Percentiles rank a stretch among this genome's conserved stretches.
phyloP scores from a whole-genome alignment of 2,888 invertebrate genomes.

The Sepioteuthis lessoniana region DNA sequence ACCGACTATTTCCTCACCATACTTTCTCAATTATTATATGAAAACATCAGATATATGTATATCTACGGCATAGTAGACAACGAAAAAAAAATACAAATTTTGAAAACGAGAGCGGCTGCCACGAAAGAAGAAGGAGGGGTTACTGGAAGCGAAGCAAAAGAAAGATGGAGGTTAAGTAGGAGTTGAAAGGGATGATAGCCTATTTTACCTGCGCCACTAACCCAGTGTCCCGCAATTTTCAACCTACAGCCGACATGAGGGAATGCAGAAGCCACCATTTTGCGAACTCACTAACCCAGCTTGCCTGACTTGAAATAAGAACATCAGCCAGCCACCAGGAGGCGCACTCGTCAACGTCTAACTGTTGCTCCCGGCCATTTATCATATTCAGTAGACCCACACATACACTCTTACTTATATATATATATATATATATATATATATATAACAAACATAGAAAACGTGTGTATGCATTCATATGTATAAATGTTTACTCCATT shows the following conservation, averaged over 20 bases:
- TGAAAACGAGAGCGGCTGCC: not conserved
- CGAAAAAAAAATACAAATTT: not conserved
- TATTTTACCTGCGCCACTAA: constrained; percentile 33
- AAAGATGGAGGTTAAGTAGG: not conserved
- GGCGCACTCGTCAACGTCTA: not conserved
- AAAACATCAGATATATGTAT: not conserved
- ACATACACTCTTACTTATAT: not conserved
- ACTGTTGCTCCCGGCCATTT: not conserved
- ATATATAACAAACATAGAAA: not conserved
- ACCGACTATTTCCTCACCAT: not conserved
- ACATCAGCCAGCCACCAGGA: not conserved
- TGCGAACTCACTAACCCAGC: constrained; percentile 11
- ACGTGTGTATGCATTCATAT: not conserved
- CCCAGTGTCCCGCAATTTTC: constrained; percentile 33
- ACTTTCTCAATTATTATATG: not conserved
- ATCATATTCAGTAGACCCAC: not conserved
- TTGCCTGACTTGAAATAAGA: not conserved
- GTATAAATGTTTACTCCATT: not conserved
- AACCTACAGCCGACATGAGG: not conserved
- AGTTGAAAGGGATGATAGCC: not conserved
- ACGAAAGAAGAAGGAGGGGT: not conserved
- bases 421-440: not conserved
- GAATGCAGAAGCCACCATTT: not conserved
- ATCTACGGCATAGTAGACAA: not conserved
- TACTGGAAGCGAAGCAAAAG: not conserved